Base-by-base conservation (phyloP, 37 sponge, comb jelly and placozoan genomes). In the Beroe ovata region DNA sequence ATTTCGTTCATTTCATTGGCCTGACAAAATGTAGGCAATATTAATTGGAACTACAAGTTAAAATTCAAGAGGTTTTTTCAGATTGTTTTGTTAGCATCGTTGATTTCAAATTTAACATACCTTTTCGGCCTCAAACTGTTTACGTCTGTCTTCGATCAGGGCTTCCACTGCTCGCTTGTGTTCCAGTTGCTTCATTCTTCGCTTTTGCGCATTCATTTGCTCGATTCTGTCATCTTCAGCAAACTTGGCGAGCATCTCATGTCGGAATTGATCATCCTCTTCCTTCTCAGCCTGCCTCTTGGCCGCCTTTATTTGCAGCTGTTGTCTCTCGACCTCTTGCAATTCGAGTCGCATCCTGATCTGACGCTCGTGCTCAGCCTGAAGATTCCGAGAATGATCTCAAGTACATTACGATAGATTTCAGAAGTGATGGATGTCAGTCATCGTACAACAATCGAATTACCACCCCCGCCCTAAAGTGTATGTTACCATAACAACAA, bases 211-310 rank as follows among this genome's bases (percentile, higher is more conserved):
- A 88, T 91, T 94, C 94, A 97, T 95, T 84, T 95, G 96, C 64
- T 97, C 97, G 81, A 97, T 92, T 22, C 95, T 90, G 61, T 97
- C 97, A 90, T 97, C 97, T 63, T 94, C 96, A 35, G 97, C 97
- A 92, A 94, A 94, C 88, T 97, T 97, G 35, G 93, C 94, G 94
- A 97, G 93, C 96, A 97, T 94, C 91, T 93, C 93, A 47, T 89
- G 90, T 60, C 94, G 89, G 89, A 93, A 94, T 60, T 69, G 91
- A 39, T 94, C 94, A 66, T 97, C 97, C 77, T 97, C 97, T 36
- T 90, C 91, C 71, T 64, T 92, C 88, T 91, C 81, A 0, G 93
- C 95, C 42, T 88, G 71, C 22, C 62, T 60, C 84, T 92, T 92
- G 26, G n/a, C 29, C 0, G 64, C 93, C 88, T 94, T 97, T 47